Evolutionary conservation across 1,140 invertebrate genomes (phyloP).

Genomic region (Holotrichia oblita): DNA sequence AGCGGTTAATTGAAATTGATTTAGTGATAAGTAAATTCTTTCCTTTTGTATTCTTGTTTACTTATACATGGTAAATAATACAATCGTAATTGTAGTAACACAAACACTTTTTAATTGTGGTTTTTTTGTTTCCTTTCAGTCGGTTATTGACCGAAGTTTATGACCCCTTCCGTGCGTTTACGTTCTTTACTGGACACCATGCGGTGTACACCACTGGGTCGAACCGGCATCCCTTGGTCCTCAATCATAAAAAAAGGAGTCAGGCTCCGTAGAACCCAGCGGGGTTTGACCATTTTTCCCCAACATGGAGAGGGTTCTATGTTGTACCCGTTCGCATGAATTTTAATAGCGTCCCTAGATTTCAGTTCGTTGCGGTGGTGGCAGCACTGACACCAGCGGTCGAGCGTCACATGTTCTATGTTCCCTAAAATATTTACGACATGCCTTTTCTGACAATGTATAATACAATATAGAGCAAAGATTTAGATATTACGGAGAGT

Average conservation of each 20-base stretch:
- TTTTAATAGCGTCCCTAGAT: constrained; percentile 28
- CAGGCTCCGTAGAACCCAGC: neutral
- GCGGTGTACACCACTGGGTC: neutral
- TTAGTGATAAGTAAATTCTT: neutral
- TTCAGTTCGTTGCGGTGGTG: neutral
- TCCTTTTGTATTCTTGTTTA: neutral
- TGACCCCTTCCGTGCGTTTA: neutral
- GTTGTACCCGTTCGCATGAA: constrained; percentile 15
- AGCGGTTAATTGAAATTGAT: neutral
- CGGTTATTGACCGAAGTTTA: constrained; percentile 30
- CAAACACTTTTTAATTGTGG: neutral
- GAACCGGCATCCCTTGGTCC: constrained; percentile 11
- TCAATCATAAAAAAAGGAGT: constrained; percentile 23
- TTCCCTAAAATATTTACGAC: constrained; percentile 19
- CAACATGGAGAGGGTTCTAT: neutral
- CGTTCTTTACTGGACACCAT: neutral
- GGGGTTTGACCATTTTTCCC: neutral
- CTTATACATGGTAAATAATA: neutral
- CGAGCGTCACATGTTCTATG: neutral
- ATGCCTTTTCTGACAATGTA: neutral
- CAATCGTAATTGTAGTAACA: neutral
- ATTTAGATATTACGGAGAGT: neutral
- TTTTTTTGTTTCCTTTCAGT: neutral
- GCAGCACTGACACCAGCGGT: neutral
- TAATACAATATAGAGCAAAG: neutral